Percentiles rank a stretch among this genome's conserved stretches.
These are phyloP conservation scores for Apamea monoglypha DNA, from an alignment of 2,888 invertebrate genomes.

Conservation along the genomic window DNA sequence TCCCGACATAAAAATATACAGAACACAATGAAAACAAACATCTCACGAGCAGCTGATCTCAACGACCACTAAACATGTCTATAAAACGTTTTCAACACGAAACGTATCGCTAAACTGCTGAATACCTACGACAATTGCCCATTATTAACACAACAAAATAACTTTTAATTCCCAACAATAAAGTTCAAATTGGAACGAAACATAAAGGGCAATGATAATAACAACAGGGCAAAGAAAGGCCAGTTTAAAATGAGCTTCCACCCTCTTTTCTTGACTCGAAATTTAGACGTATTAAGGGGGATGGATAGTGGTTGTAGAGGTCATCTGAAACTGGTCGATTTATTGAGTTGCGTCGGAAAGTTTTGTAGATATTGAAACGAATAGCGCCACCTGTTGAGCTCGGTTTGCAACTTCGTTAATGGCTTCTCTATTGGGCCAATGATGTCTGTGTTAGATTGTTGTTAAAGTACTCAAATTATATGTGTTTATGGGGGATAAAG, in stretches of 20 bases:
- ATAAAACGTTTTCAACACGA: constrained; percentile 83
- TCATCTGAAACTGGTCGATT: constrained; percentile 82
- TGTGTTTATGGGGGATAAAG: constrained; percentile 67
- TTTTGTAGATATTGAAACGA: constrained; percentile 90
- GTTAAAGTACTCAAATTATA: constrained; percentile 69
- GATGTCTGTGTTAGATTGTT: constrained; percentile 74
- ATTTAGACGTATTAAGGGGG: constrained; percentile 60
- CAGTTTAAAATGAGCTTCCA: constrained; percentile 75
- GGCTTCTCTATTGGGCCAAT: constrained; percentile 80
- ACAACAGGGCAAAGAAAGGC: constrained; percentile 85
- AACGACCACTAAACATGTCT: constrained; percentile 80
- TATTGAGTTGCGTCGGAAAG: constrained; percentile 87
- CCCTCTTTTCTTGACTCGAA: constrained; percentile 62
- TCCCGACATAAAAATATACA: constrained; percentile 50
- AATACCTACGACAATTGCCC: constrained; percentile 74
- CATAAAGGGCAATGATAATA: constrained; percentile 83
- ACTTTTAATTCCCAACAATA: constrained; percentile 68
- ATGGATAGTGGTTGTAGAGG: constrained; percentile 59
- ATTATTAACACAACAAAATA: constrained; percentile 69
- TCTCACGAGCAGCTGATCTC: constrained; percentile 78
- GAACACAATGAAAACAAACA: constrained; percentile 63
- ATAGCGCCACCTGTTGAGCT: constrained; percentile 88
- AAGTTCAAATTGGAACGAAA: constrained; percentile 80
- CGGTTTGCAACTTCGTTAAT: constrained; percentile 87
- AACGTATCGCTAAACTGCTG: constrained; percentile 84